These are phyloP conservation scores for Falcunculus frontatus DNA, from an alignment of 2,113 vertebrate genomes.

Conservation along the genomic window DNA sequence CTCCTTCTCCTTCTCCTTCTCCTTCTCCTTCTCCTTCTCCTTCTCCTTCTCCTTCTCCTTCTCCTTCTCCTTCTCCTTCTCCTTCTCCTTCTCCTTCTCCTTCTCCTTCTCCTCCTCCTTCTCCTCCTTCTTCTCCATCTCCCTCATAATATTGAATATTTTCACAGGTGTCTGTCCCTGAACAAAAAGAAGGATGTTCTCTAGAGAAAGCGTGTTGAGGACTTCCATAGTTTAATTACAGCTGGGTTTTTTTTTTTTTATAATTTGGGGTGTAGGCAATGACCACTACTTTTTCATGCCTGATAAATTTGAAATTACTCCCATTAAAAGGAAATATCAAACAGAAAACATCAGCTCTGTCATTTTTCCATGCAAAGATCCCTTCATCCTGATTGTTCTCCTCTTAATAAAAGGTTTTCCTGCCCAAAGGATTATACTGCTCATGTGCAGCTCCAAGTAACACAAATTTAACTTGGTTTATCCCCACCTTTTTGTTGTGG, in stretches of 20 bases:
- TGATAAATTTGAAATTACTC: not conserved
- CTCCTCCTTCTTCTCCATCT: not conserved
- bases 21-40: too few relatives aligned
- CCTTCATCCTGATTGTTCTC: not conserved
- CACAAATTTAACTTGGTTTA: not conserved
- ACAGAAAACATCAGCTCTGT: not conserved
- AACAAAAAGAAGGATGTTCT: not conserved
- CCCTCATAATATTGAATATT: not conserved
- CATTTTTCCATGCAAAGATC: not conserved
- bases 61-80: too few relatives aligned
- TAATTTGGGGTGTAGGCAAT: not conserved
- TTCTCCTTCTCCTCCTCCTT: too few relatives aligned
- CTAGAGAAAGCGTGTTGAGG: not conserved
- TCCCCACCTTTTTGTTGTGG: not conserved
- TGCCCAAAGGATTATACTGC: not conserved
- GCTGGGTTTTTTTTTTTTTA: not conserved
- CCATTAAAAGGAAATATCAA: not conserved
- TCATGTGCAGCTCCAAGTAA: not conserved
- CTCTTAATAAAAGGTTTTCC: not conserved
- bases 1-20: too few relatives aligned
- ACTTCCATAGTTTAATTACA: not conserved
- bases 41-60: too few relatives aligned
- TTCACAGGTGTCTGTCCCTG: not conserved
- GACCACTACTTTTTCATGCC: not conserved
- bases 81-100: too few relatives aligned